These are phyloP conservation scores for Choreutis nemorana DNA, from an alignment of 2,888 invertebrate genomes.

Conservation along the genomic window DNA sequence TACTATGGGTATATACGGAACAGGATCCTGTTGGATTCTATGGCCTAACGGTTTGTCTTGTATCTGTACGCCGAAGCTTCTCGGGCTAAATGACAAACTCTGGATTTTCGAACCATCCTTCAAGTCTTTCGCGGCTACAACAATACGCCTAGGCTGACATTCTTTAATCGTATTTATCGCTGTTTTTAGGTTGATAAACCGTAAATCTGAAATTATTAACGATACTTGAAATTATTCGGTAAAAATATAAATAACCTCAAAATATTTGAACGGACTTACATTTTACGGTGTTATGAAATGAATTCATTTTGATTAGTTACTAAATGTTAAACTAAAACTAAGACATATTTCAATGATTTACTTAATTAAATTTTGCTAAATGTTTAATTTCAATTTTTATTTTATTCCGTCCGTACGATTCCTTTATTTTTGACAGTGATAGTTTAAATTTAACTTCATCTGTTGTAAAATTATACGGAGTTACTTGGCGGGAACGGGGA, in stretches of 20 bases:
- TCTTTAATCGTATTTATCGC: slow-evolving; percentile 35
- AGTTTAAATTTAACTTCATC: no score
- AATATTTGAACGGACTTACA: slow-evolving; percentile 28
- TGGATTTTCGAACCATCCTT: slow-evolving; percentile 19
- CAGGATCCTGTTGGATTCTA: slow-evolving; percentile 36
- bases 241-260: slow-evolving; percentile 29
- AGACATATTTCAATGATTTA: no score
- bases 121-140: slow-evolving; percentile 16
- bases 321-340: no score
- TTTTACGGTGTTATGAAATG: slow-evolving; percentile 41
- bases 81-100: slow-evolving; percentile 32
- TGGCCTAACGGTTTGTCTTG: slow-evolving; percentile 21
- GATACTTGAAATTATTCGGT: slow-evolving; percentile 8
- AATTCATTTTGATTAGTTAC: no score
- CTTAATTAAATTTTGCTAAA: no score
- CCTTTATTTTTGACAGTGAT: no score
- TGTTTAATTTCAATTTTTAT: no score
- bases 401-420: no score
- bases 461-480: no score
- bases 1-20: slow-evolving; percentile 44
- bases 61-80: slow-evolving; percentile 39
- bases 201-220: slow-evolving; percentile 34
- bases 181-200: slow-evolving; percentile 37
- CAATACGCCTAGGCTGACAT: slow-evolving; percentile 21
- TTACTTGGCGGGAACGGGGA: no score